phyloP scores from a whole-genome alignment of 2,797 vertebrate genomes.

The Sebastes aleutianus region DNA sequence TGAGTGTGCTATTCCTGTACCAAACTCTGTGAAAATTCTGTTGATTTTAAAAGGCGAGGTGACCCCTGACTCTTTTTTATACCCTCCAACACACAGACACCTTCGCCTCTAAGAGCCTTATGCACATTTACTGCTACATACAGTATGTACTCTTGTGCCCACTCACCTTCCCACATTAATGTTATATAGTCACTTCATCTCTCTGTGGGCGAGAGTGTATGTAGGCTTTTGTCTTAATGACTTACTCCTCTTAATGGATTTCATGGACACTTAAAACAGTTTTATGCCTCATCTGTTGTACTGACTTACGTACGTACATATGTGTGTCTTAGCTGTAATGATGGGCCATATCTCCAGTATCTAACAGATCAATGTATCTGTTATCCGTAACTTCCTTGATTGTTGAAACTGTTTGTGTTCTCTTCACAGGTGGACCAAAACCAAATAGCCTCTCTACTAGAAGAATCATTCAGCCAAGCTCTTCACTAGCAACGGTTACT shows the following conservation, averaged over 20 bases:
- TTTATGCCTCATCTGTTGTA: background rate
- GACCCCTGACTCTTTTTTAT: background rate
- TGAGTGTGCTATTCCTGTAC: slow-evolving; percentile 7
- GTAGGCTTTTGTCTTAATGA: background rate
- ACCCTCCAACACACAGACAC: background rate
- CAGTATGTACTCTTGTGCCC: background rate
- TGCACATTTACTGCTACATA: background rate
- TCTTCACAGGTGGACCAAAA: slow-evolving; percentile 89
- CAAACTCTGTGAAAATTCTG: background rate
- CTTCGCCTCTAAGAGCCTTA: background rate
- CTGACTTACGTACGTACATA: background rate
- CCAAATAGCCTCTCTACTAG: slow-evolving; percentile 89
- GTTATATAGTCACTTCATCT: background rate
- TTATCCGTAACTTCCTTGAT: background rate
- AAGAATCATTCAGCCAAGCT: slow-evolving; percentile 92
- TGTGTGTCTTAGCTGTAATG: background rate
- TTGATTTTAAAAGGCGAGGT: background rate
- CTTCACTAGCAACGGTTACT: slow-evolving; percentile 84
- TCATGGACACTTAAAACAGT: background rate
- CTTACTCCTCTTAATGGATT: background rate
- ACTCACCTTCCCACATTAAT: background rate
- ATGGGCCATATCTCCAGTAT: too few relatives aligned
- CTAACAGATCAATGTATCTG: background rate
- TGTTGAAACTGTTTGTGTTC: slow-evolving; percentile 19
- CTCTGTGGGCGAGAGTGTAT: background rate